Evolutionary conservation across 2,888 invertebrate species (phyloP).

Genomic region (Sphaeridia pumilis): DNA sequence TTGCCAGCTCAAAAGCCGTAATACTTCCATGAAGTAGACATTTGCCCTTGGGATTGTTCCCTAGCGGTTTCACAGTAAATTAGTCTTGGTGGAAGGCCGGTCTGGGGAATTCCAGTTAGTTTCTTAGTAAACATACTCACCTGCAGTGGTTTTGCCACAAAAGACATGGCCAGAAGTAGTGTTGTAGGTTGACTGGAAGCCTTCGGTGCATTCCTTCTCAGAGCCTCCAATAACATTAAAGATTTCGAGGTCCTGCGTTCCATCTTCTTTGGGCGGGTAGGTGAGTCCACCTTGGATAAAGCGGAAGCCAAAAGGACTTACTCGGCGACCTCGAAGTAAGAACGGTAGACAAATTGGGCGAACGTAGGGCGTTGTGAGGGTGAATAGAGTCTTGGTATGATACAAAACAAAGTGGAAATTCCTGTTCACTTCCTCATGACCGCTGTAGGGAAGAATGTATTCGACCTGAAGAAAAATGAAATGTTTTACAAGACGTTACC

Average conservation of each 20-base stretch:
- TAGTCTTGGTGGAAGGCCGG: too few species aligned
- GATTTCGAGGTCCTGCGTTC: neutral
- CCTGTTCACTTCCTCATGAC: constrained; percentile 2
- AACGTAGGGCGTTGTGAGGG: neutral
- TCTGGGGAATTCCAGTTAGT: too few species aligned
- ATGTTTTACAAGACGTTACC: too few species aligned
- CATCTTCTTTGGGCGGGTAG: constrained; percentile 2
- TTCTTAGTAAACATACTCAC: too few species aligned
- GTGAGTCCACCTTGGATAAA: constrained; percentile 11
- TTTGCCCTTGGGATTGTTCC: neutral
- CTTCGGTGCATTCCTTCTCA: constrained; percentile 7
- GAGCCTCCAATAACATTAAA: constrained; percentile 4
- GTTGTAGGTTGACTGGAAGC: constrained; percentile 2
- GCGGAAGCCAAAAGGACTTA: constrained; percentile 4
- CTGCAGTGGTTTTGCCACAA: constrained; percentile 2
- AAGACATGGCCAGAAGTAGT: constrained; percentile 5
- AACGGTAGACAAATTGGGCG: constrained; percentile 11
- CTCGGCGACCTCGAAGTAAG: constrained; percentile 1
- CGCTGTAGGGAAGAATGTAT: constrained; percentile 5
- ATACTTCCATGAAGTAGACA: constrained; percentile 17
- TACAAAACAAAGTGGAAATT: constrained; percentile 11
- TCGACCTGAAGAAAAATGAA: constrained; percentile 9
- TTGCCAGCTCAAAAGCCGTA: constrained; percentile 4
- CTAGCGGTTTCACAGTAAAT: too few species aligned
- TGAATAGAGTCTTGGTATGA: constrained; percentile 5